These are phyloP conservation scores for Agapornis canus DNA, from an alignment of 2,797 vertebrate species.

Conservation along the genomic window DNA sequence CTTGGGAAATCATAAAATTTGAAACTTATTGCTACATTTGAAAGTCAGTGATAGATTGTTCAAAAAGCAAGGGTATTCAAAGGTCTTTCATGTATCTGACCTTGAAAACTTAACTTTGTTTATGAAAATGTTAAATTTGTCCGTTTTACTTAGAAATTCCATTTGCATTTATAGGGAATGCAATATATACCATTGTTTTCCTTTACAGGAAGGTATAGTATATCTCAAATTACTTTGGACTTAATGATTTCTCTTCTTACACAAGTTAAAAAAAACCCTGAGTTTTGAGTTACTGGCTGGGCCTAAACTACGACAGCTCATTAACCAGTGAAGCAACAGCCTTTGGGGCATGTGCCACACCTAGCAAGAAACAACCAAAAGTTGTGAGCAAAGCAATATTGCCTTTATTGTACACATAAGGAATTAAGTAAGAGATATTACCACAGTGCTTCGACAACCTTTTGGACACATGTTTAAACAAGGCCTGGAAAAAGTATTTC, in stretches of 20 bases:
- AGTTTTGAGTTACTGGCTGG: neutral
- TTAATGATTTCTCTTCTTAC: neutral
- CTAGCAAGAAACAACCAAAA: neutral
- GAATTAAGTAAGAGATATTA: neutral
- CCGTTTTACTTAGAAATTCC: neutral
- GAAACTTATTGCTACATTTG: neutral
- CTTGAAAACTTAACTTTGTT: neutral
- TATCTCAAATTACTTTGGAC: neutral
- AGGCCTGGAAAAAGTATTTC: neutral
- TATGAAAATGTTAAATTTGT: neutral
- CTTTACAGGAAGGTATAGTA: neutral
- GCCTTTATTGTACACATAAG: neutral
- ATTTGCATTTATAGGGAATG: rapidly evolving
- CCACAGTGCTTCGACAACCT: rapidly evolving
- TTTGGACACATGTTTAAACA: neutral
- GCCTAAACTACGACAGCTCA: neutral
- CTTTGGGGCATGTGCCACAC: neutral
- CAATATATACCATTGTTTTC: neutral
- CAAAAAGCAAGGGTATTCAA: neutral
- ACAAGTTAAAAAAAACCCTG: neutral
- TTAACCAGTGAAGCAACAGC: neutral
- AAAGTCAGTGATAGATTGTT: neutral
- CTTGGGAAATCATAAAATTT: neutral
- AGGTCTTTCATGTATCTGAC: neutral
- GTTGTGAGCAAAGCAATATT: neutral